These are phyloP conservation scores for Ovis aries DNA, from an alignment of 2,113 vertebrate genomes.

Conservation along the genomic window ARS-UI_Ramb_v3.0 NC_056074.1:43586501-43587000, in stretches of 20 bases:
- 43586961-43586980: rapidly evolving
- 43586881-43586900: rapidly evolving
- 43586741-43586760: not conserved
- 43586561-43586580: rapidly evolving
- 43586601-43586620: not conserved
- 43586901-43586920: not conserved
- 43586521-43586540: rapidly evolving
- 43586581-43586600: rapidly evolving
- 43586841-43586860: not conserved
- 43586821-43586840: not conserved
- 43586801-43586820: not conserved
- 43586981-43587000: rapidly evolving
- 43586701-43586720: not conserved
- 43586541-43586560: not conserved
- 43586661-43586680: not conserved
- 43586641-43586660: rapidly evolving
- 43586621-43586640: rapidly evolving
- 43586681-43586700: rapidly evolving
- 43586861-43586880: rapidly evolving
- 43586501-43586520: rapidly evolving
- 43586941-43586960: not conserved
- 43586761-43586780: rapidly evolving
- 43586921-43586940: rapidly evolving
- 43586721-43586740: not conserved
- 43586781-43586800: rapidly evolving